Conservation (phyloP, 2,888 invertebrate species). For the Drosophila neotestacea region DNA sequence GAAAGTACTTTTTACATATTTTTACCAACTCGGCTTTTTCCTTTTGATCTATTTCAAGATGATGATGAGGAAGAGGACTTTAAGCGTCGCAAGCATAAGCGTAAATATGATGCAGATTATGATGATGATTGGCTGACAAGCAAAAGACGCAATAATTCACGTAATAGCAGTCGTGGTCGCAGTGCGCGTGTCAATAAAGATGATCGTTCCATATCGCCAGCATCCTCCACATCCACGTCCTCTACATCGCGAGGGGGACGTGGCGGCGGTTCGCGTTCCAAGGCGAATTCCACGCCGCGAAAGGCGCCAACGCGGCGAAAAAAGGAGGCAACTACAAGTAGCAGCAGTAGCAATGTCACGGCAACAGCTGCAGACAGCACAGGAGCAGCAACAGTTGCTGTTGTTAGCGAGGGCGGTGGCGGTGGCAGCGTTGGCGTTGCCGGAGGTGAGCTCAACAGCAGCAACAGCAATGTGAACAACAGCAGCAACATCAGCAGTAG, state of each 20-base stretch:
- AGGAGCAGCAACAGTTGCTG: slow-evolving; percentile 23
- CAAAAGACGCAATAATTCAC: slow-evolving; percentile 78
- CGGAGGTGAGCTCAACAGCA: neutral
- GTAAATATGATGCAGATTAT: slow-evolving; percentile 84
- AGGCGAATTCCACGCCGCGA: slow-evolving; percentile 65
- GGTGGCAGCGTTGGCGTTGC: neutral
- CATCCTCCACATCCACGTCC: slow-evolving; percentile 81
- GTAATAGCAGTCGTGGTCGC: slow-evolving; percentile 82
- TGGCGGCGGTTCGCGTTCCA: slow-evolving; percentile 56
- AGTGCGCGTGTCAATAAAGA: slow-evolving; percentile 80
- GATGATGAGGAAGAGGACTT: slow-evolving; percentile 84
- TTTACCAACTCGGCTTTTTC: slow-evolving; percentile 1
- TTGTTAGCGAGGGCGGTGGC: too few relatives aligned
- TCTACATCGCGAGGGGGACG: slow-evolving; percentile 75
- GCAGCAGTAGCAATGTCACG: slow-evolving; percentile 20
- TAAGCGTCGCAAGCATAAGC: slow-evolving; percentile 82
- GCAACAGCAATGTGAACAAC: slow-evolving; percentile 28
- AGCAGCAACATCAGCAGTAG: slow-evolving; percentile 24
- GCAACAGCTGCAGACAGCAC: slow-evolving; percentile 5
- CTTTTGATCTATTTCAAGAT: slow-evolving; percentile 49
- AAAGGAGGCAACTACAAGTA: slow-evolving; percentile 62
- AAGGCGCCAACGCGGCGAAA: slow-evolving; percentile 81
- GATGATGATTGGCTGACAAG: slow-evolving; percentile 85
- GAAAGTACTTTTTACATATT: neutral
- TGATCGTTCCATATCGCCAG: slow-evolving; percentile 83